Evolutionary conservation across 1,140 invertebrate species (phyloP), one percentile per base, ranked within the genome.

Genomic region (Drosophila hydei): DNA sequence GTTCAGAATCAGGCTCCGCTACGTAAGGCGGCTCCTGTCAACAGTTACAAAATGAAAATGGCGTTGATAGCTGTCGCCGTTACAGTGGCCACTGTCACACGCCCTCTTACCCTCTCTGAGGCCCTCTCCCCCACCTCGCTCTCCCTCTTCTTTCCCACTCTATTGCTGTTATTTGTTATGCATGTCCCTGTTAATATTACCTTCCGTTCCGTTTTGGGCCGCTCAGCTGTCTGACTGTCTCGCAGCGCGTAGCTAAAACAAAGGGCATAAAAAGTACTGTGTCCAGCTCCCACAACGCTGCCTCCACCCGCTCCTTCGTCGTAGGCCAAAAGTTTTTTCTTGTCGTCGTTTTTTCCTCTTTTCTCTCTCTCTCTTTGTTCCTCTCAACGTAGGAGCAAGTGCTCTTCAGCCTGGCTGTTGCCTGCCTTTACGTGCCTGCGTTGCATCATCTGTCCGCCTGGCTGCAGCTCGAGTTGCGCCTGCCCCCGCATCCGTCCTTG

Each of bases 31-130:
- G 62, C 64, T 61, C 61, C 72, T 85, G 77, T 87, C 65, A 77
- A 87, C 81, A 72, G 61, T 80, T 75, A 33, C 70, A 71, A 85
- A 85, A 81, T 77, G 70, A 85, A 87, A 87, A 85, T 80, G 81
- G 69, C 77, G 73, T 80, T 85, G 80, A 84, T 81, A 76, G 68
- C 69, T 77, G 59, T 76, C 78, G 64, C 71, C 55, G 64, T 80
- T 61, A 72, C 55, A 42, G 33, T 64, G 60, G 54, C 55, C 45
- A 12, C 23, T 21, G 14, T 14, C 19, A 16, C 43, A n/a, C 36
- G 4, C 19, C n/a, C 11, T 1, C 18, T 21, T 4, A 23, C 33
- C 9, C 7, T 19, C 4, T n/a, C 6, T 1, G 0, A 30, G 27
- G 27, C 27, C 27, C 27, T 30, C 7, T 30, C 2, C 23, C 33